Conservation (phyloP, 1,140 invertebrate species). For the Orius insidiosus region DNA sequence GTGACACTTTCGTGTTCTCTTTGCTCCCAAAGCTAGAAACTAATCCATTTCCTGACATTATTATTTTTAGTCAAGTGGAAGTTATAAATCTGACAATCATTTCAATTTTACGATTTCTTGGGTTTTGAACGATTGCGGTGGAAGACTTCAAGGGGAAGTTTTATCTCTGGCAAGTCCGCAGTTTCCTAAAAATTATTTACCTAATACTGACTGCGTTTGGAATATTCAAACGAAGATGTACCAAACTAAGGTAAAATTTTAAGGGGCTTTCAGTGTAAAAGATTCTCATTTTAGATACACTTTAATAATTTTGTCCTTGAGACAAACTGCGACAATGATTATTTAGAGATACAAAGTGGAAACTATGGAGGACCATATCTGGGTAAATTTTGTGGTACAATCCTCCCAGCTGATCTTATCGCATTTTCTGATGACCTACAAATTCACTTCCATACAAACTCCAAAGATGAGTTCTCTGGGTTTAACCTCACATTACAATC, state of each 20-base stretch:
- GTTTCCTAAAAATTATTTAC: constrained; percentile 23
- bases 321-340: constrained; percentile 38
- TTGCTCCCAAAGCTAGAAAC: too few relatives aligned
- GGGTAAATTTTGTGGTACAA: constrained; percentile 48
- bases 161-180: constrained; percentile 23
- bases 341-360: constrained; percentile 36
- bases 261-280: not conserved
- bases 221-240: constrained; percentile 7
- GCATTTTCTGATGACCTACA: constrained; percentile 50
- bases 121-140: constrained; percentile 39
- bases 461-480: constrained; percentile 33
- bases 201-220: constrained; percentile 45
- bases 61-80: not conserved
- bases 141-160: constrained; percentile 26
- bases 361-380: constrained; percentile 37
- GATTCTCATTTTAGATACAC: constrained; percentile 1
- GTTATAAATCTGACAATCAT: not conserved
- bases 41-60: too few relatives aligned
- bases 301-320: constrained; percentile 28
- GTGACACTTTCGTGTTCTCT: too few relatives aligned
- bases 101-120: constrained; percentile 23
- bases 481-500: constrained; percentile 37
- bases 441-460: constrained; percentile 51
- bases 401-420: constrained; percentile 37
- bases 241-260: not conserved